phyloP scores from a whole-genome alignment of 2,888 invertebrate species.

The Drosophila neoperkinsi region DNA sequence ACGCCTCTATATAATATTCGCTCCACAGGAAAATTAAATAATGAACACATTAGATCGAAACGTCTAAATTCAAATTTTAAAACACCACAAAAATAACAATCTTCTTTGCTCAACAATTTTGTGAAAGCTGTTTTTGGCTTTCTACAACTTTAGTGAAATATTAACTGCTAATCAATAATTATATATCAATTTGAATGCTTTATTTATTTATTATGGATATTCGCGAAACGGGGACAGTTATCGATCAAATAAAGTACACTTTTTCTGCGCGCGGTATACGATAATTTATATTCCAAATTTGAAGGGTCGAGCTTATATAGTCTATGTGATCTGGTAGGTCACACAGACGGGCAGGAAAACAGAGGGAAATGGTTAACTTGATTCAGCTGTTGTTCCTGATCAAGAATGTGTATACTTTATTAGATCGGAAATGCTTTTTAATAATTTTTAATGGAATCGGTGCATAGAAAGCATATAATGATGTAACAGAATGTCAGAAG shows the following conservation, averaged over 20 bases:
- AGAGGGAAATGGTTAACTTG: neutral
- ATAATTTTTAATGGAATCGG: neutral
- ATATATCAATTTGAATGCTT: no score
- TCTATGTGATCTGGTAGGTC: neutral
- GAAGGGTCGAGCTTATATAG: neutral
- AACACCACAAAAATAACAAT: neutral
- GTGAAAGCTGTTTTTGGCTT: neutral
- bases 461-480: neutral
- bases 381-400: neutral
- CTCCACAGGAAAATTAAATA: neutral
- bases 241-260: no score
- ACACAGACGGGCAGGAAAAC: neutral
- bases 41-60: slow-evolving; percentile 5
- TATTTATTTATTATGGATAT: no score
- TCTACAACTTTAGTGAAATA: no score
- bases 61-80: neutral
- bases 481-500: neutral
- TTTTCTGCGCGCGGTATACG: neutral
- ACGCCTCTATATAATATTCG: slow-evolving; percentile 9
- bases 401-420: neutral
- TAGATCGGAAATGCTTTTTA: neutral
- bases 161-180: no score
- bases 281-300: neutral
- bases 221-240: no score
- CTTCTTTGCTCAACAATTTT: neutral